These are phyloP conservation scores for Ernsta delagoae DNA, from an alignment of 2,888 invertebrate species.

Conservation along the genomic window DNA sequence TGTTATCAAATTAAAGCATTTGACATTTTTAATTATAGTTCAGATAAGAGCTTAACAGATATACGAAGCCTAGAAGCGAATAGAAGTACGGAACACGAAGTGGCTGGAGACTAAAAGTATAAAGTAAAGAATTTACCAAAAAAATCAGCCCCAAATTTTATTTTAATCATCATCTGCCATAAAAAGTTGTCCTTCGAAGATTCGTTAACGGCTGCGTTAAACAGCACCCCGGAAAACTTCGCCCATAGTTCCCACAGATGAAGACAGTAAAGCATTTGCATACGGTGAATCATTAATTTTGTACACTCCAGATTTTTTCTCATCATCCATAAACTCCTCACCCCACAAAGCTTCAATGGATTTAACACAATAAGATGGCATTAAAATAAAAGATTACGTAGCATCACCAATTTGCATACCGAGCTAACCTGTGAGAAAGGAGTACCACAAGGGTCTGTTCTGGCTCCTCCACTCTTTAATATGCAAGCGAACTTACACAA, in stretches of 20 bases:
- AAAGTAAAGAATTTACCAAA: not conserved
- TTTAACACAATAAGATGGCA: constrained; percentile 79
- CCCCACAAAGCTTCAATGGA: constrained; percentile 69
- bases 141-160: not conserved
- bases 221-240: constrained; percentile 52
- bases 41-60: no score
- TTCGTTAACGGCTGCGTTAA: constrained; percentile 46
- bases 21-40: no score
- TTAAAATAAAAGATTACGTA: constrained; percentile 84
- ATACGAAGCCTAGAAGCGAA: no score
- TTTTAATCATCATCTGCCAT: not conserved
- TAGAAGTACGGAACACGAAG: no score
- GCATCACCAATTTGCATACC: constrained; percentile 68
- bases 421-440: constrained; percentile 72
- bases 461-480: constrained; percentile 64
- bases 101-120: no score
- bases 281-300: constrained; percentile 79
- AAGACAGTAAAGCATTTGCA: constrained; percentile 69
- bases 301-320: constrained; percentile 59
- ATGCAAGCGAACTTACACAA: constrained; percentile 68
- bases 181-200: constrained; percentile 2
- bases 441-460: constrained; percentile 61
- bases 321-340: constrained; percentile 49
- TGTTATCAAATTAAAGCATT: no score
- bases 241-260: constrained; percentile 65